A percentile compares a stretch with the other conserved stretches of the same genome.
These are phyloP conservation scores for Sphaerophoria taeniata DNA, from an alignment of 2,888 invertebrate species.

Conservation along the genomic window DNA sequence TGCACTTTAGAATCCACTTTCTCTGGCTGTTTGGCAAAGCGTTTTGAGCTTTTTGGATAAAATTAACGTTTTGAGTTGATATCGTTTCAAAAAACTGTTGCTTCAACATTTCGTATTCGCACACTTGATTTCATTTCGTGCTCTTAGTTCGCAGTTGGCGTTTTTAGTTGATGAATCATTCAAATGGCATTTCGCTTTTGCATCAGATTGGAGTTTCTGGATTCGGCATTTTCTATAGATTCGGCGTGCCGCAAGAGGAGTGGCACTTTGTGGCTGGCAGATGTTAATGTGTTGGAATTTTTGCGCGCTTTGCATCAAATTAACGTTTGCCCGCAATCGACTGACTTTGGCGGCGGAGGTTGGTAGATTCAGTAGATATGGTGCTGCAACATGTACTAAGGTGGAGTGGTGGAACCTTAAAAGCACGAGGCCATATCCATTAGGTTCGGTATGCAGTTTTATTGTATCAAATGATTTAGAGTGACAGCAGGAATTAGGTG, in stretches of 20 bases:
- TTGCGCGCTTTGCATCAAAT: slow-evolving; percentile 52
- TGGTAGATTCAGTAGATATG: not conserved
- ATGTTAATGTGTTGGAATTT: slow-evolving; percentile 51
- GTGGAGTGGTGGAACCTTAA: slow-evolving; percentile 1
- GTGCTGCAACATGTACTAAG: not conserved
- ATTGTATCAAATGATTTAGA: slow-evolving; percentile 54
- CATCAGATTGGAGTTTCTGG: slow-evolving; percentile 22
- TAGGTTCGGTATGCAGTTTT: slow-evolving; percentile 60
- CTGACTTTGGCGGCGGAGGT: not conserved
- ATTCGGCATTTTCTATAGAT: slow-evolving; percentile 30
- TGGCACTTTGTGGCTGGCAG: slow-evolving; percentile 51
- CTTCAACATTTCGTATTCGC: slow-evolving; percentile 59
- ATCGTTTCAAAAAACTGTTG: slow-evolving; percentile 40
- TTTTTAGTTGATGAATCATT: slow-evolving; percentile 45
- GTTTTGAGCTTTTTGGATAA: slow-evolving; percentile 7
- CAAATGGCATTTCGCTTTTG: slow-evolving; percentile 49
- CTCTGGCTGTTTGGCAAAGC: slow-evolving; percentile 7
- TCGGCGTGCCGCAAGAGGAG: slow-evolving; percentile 35
- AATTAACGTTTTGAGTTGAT: slow-evolving; percentile 17
- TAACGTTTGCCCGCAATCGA: slow-evolving; percentile 26
- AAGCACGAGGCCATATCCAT: slow-evolving; percentile 52
- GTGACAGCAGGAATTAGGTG: slow-evolving; percentile 46
- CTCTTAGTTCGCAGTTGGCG: slow-evolving; percentile 25
- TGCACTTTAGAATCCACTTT: not conserved
- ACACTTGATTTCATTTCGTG: not conserved